A percentile compares a stretch with the other conserved stretches of the same genome.
Conservation (phyloP, 2,797 vertebrate species). For the Chelmon rostratus region DNA sequence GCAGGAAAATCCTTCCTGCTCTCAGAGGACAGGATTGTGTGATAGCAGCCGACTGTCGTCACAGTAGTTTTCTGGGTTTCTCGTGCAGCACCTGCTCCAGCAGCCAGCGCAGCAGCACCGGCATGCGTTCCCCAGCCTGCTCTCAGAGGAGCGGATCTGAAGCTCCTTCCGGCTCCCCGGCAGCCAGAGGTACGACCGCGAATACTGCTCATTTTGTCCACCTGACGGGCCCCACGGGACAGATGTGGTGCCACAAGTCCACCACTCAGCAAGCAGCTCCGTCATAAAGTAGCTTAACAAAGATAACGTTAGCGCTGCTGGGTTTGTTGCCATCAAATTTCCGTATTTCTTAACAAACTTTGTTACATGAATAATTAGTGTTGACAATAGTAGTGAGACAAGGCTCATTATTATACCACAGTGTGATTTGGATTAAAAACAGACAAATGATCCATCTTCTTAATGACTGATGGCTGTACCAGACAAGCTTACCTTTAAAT, state of each 20-base stretch:
- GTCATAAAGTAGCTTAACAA: background rate
- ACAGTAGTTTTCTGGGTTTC: background rate
- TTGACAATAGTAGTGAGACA: background rate
- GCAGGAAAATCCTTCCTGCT: background rate
- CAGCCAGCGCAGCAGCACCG: slow-evolving; percentile 71
- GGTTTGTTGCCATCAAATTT: background rate
- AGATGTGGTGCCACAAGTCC: background rate
- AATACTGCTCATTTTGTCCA: background rate
- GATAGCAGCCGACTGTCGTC: background rate
- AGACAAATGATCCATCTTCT: background rate
- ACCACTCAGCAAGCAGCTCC: background rate
- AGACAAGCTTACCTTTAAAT: background rate
- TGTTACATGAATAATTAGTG: background rate
- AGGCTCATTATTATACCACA: background rate
- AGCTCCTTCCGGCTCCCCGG: slow-evolving; percentile 62
- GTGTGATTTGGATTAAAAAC: background rate
- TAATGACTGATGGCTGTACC: background rate
- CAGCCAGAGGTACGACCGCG: slow-evolving; percentile 69
- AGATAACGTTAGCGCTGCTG: background rate
- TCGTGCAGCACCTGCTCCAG: slow-evolving; percentile 74
- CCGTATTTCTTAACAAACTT: background rate
- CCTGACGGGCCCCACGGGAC: background rate
- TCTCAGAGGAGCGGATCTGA: slow-evolving; percentile 79
- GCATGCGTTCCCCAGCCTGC: slow-evolving; percentile 67
- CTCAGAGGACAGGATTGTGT: background rate